These are phyloP conservation scores for Nesogale talazaci DNA, from an alignment of 2,113 vertebrate genomes.

Conservation along the genomic window DNA sequence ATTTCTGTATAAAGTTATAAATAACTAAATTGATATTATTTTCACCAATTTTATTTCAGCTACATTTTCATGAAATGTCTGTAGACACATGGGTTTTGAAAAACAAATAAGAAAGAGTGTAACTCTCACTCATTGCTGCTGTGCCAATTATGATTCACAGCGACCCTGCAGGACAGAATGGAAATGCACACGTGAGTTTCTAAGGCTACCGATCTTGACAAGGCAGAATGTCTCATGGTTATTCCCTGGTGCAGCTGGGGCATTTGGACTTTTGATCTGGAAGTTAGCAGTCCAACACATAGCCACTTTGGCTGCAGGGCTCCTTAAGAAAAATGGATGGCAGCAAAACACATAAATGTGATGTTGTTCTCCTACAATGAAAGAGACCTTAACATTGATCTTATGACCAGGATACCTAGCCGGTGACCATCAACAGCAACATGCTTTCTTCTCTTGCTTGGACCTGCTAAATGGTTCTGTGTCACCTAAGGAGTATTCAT, in stretches of 20 bases:
- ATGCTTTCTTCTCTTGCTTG: neutral
- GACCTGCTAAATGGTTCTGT: neutral
- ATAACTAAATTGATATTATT: no score
- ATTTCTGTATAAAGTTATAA: neutral
- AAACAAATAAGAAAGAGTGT: neutral
- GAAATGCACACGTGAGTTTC: no score
- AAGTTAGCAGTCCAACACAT: no score
- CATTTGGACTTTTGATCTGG: no score
- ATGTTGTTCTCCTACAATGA: rapidly evolving
- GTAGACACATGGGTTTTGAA: neutral
- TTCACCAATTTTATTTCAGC: neutral
- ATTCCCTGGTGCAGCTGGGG: no score
- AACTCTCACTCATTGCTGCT: no score
- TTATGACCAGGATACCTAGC: neutral
- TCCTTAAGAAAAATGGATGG: no score
- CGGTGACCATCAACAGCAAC: rapidly evolving
- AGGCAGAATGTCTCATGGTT: no score
- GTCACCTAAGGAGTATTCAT: neutral
- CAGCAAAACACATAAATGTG: neutral
- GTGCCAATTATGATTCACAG: no score
- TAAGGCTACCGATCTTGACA: no score
- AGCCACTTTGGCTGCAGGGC: no score
- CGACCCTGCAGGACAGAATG: no score
- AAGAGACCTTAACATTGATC: neutral
- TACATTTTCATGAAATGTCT: neutral